Evolutionary conservation across 1,140 invertebrate genomes (phyloP), one percentile per base, ranked within the genome.

Genomic region (Laupala kohalensis): DNA sequence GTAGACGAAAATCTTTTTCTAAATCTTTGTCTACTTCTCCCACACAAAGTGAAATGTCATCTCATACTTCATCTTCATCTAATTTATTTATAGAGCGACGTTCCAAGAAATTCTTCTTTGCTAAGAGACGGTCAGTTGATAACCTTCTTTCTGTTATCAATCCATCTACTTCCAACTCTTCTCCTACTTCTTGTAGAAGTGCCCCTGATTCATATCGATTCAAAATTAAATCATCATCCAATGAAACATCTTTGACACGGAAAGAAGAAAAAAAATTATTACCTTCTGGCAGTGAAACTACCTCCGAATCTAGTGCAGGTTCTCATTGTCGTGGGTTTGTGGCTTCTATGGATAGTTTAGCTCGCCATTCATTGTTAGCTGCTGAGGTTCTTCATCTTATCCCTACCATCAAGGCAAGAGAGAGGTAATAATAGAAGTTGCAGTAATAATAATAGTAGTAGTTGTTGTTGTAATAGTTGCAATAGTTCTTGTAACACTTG

Each of bases 351-450:
- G 88, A 90, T 75, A 89, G 87, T 78, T 81, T 90, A 72, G 90
- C 88, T 23, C 85, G 88, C 72, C 89, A 91, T 75, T 86, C 89
- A 29, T 78, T 92, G 72, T 82, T 91, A 75, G 90, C 89, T 70
- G 90, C 90, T 73, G 89, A 91, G 81, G 89, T 91, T 69, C 78
- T 92, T 68, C 87, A 91, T 80, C 83, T 92, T 71, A 92, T 92
- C 77, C 91, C 91, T 23, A 89, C 89, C 3, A 86, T 89, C 66
- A 90, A 91, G 79, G 91, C 90, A 70, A 82, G 89, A 75, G 89
- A 92, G 82, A 87, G 89, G 88, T 90, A n/a, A n/a, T n/a, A n/a
- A n/a, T n/a, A n/a, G n/a, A n/a, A n/a, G n/a, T n/a, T n/a, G n/a
- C n/a, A n/a, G n/a, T n/a, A n/a, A n/a, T n/a, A n/a, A n/a, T n/a